phyloP scores from a whole-genome alignment of 2,797 vertebrate species.

The Tokudaia tokunoshimensis region DNA sequence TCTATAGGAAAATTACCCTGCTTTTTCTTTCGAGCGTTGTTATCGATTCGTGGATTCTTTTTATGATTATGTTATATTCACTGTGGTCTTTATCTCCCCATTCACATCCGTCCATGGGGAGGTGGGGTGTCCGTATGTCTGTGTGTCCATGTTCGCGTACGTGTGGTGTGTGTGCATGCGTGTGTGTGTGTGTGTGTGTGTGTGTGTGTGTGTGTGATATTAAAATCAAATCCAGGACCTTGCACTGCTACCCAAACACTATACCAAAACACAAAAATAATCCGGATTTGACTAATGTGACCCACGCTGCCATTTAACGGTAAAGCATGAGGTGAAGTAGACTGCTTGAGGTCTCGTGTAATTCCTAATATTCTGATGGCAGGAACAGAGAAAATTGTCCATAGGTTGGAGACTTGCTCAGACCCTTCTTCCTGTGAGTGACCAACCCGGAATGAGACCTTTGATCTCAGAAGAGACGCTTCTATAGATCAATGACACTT shows the following conservation, averaged over 20 bases:
- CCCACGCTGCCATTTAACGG: not conserved
- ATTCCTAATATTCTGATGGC: not conserved
- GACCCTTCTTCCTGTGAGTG: not conserved
- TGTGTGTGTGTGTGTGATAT: not conserved
- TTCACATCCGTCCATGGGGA: not conserved
- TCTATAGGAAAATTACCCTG: not conserved
- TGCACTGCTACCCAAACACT: not conserved
- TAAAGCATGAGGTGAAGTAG: not conserved
- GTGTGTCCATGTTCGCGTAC: not conserved
- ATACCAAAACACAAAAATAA: not conserved
- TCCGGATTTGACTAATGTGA: not conserved
- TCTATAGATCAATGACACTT: not conserved
- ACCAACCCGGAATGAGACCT: not conserved
- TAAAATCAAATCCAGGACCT: not conserved
- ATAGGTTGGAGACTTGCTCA: not conserved
- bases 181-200: not conserved
- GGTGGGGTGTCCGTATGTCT: not conserved
- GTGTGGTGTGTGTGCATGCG: not conserved
- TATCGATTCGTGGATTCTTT: not conserved
- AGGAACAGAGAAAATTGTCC: not conserved
- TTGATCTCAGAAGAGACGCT: not conserved
- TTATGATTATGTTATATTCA: not conserved
- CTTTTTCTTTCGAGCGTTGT: not conserved
- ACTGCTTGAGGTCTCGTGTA: not conserved
- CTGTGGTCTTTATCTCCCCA: not conserved